phyloP scores from a whole-genome alignment of 2,888 invertebrate genomes.

The Clistopyga incitator region DNA sequence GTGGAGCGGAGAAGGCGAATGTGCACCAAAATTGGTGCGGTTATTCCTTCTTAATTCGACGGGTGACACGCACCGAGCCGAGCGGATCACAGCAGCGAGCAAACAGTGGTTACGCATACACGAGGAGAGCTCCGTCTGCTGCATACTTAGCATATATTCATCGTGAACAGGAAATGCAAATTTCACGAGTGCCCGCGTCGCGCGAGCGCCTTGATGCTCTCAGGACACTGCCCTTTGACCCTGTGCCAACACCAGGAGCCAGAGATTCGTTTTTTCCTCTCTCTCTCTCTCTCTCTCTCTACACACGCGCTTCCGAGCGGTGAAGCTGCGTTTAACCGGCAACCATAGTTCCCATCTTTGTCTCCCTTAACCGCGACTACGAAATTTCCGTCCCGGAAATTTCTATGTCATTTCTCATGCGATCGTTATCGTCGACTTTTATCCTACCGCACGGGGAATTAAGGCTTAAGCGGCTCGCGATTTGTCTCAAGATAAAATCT shows the following conservation, averaged over 20 bases:
- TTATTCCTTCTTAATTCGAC: constrained; percentile 48
- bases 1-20: neutral
- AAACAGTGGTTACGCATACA: constrained; percentile 15
- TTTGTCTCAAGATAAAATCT: neutral
- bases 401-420: neutral
- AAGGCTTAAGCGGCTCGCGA: neutral
- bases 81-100: constrained; percentile 16
- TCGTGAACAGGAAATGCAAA: constrained; percentile 80
- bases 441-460: neutral
- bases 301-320: neutral
- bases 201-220: constrained; percentile 58
- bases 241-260: constrained; percentile 53
- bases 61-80: constrained; percentile 35
- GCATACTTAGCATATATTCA: constrained; percentile 74
- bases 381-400: neutral
- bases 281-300: too few relatives aligned
- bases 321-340: neutral
- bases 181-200: constrained; percentile 69
- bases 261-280: neutral
- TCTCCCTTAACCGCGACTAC: neutral
- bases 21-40: neutral
- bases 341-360: neutral
- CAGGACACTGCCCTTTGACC: constrained; percentile 77
- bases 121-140: constrained; percentile 7
- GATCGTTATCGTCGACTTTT: constrained; percentile 1